Evolutionary conservation across 2,797 vertebrate genomes (phyloP).

Genomic region (Tadarida brasiliensis): DNA sequence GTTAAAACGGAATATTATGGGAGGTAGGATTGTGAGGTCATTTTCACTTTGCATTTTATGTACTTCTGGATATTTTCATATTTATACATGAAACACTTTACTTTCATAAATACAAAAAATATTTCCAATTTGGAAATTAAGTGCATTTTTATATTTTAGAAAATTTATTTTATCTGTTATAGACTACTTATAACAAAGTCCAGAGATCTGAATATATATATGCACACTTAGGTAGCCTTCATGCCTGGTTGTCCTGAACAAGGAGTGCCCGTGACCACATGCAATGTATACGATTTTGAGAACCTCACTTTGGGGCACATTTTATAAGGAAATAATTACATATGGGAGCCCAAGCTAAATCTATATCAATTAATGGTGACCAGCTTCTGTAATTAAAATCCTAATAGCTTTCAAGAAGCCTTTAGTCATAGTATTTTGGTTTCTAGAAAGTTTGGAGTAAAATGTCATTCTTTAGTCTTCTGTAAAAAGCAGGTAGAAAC

Average conservation of each 20-base stretch:
- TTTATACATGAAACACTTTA: slow-evolving; percentile 26
- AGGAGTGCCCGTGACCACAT: not conserved
- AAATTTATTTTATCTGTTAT: not conserved
- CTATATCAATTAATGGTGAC: not conserved
- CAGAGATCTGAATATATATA: not conserved
- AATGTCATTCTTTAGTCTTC: slow-evolving; percentile 34
- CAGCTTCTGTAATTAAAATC: not conserved
- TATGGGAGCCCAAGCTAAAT: not conserved
- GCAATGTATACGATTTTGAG: not conserved
- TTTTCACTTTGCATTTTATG: not conserved
- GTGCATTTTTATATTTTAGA: slow-evolving; percentile 35
- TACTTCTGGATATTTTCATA: slow-evolving; percentile 10
- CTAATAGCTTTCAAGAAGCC: slow-evolving; percentile 11
- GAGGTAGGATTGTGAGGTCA: slow-evolving; percentile 23
- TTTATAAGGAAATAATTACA: not conserved
- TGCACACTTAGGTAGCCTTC: not conserved
- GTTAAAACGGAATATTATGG: slow-evolving; percentile 53
- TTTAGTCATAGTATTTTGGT: not conserved
- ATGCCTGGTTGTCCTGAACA: not conserved
- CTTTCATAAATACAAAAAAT: slow-evolving; percentile 36
- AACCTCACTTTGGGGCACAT: not conserved
- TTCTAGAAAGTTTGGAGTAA: slow-evolving; percentile 8
- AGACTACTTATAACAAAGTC: not conserved
- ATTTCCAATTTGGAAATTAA: not conserved
- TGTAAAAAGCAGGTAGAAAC: not conserved